Percentiles rank a stretch among this genome's conserved stretches.
phyloP scores from a whole-genome alignment of 2,888 invertebrate species.

The Caradrina clavipalpis region DNA sequence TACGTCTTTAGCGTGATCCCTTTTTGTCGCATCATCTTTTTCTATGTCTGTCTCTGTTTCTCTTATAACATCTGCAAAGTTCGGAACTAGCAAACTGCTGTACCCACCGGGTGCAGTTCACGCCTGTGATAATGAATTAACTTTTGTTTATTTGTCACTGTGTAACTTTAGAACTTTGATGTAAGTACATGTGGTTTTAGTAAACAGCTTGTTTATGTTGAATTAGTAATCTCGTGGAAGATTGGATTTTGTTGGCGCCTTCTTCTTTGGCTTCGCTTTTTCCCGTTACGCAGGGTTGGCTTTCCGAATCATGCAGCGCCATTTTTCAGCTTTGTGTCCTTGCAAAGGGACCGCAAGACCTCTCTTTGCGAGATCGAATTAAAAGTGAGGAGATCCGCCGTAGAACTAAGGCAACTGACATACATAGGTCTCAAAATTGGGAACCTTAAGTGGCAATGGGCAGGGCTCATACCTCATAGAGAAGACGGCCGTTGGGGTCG shows the following conservation, averaged over 20 bases:
- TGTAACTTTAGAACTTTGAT: slow-evolving; percentile 58
- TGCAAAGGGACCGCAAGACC: too few species aligned
- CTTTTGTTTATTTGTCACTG: slow-evolving; percentile 67
- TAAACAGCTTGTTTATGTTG: slow-evolving; percentile 55
- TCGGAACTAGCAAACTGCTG: slow-evolving; percentile 55
- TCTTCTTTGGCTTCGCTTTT: too few species aligned
- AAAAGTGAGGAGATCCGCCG: too few species aligned
- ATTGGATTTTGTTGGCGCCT: slow-evolving; percentile 44
- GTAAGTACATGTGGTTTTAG: slow-evolving; percentile 49
- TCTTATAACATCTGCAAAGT: slow-evolving; percentile 52
- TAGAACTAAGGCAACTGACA: too few species aligned
- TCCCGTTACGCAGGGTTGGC: too few species aligned
- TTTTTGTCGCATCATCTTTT: slow-evolving; percentile 19
- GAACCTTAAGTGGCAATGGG: too few species aligned
- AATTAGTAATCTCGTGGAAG: slow-evolving; percentile 49
- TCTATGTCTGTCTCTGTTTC: slow-evolving; percentile 37
- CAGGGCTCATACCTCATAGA: too few species aligned
- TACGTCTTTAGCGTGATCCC: slow-evolving; percentile 30
- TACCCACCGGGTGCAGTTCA: slow-evolving; percentile 67
- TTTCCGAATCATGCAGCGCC: too few species aligned
- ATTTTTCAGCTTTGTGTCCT: too few species aligned
- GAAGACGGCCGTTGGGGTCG: too few species aligned
- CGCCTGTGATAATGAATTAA: slow-evolving; percentile 67
- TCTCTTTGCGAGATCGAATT: too few species aligned
- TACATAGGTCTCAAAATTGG: too few species aligned